These are phyloP conservation scores for Calycopis cecrops DNA, from an alignment of 1,140 invertebrate species.

Conservation along the genomic window DNA sequence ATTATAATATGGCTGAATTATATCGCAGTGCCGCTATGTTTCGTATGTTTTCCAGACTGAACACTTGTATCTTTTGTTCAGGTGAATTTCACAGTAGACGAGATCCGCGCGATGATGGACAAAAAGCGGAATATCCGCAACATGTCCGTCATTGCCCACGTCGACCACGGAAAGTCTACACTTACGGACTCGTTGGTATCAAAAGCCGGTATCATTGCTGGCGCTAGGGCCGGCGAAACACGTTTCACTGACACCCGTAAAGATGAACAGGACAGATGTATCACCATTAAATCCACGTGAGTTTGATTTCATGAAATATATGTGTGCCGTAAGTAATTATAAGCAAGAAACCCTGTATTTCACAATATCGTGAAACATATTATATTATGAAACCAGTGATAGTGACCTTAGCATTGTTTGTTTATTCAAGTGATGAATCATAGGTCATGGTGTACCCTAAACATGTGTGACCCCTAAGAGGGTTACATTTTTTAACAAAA, in stretches of 20 bases:
- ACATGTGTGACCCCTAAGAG: too few relatives aligned
- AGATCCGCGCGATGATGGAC: conserved; percentile 99
- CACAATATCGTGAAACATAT: too few relatives aligned
- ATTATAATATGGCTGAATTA: neutral
- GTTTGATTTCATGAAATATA: conserved; percentile 51
- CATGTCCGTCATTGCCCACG: conserved; percentile 99
- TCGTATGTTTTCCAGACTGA: conserved; percentile 48
- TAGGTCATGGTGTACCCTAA: too few relatives aligned
- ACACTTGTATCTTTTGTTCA: conserved; percentile 74
- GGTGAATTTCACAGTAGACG: conserved; percentile 99
- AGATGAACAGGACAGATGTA: conserved; percentile 99
- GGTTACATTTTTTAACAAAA: too few relatives aligned
- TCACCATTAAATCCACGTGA: conserved; percentile 99
- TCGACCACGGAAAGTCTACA: conserved; percentile 99
- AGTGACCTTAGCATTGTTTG: too few relatives aligned
- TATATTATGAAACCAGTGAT: too few relatives aligned
- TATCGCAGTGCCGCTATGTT: conserved; percentile 27
- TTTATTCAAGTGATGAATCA: too few relatives aligned
- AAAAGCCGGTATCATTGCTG: conserved; percentile 99
- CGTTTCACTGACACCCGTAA: conserved; percentile 99
- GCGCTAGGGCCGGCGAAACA: conserved; percentile 98
- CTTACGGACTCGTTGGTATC: conserved; percentile 99
- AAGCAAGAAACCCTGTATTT: too few relatives aligned
- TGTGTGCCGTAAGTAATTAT: too few relatives aligned
- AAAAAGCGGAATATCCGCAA: conserved; percentile 99